A percentile compares a stretch with the other conserved stretches of the same genome.
Conservation (phyloP, 2,888 invertebrate species). For the Macroteleia sp. region DNA sequence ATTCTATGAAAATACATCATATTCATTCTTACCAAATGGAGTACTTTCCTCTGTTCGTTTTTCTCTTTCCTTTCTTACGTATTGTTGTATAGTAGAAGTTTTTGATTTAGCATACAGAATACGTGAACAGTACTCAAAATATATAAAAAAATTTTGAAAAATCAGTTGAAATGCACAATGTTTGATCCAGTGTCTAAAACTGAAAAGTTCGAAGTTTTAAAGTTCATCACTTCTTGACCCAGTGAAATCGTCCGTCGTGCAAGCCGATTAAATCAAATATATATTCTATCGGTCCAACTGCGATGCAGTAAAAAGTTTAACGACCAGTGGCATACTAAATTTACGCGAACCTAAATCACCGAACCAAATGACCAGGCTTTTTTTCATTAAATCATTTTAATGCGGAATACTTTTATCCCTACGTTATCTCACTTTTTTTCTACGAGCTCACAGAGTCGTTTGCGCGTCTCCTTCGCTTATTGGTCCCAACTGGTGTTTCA, state of each 20-base stretch:
- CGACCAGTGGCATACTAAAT: conserved; percentile 29
- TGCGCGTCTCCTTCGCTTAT: conserved; percentile 8
- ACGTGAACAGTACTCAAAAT: too few relatives aligned
- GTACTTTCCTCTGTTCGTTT: too few relatives aligned
- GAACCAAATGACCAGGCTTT: conserved; percentile 39
- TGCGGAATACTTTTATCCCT: conserved; percentile 13
- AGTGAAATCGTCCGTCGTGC: conserved; percentile 1
- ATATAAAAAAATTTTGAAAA: too few relatives aligned
- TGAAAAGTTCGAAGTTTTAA: too few relatives aligned
- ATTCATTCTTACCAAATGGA: too few relatives aligned
- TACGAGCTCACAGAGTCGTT: conserved; percentile 33
- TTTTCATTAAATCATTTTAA: conserved; percentile 49
- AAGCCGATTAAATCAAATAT: conserved; percentile 12
- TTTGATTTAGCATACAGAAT: too few relatives aligned
- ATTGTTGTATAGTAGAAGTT: too few relatives aligned
- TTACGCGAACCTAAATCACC: conserved; percentile 52
- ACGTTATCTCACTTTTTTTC: conserved; percentile 11
- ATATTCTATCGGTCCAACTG: conserved; percentile 2
- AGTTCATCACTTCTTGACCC: too few relatives aligned
- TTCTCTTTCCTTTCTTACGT: too few relatives aligned
- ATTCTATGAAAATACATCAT: too few relatives aligned
- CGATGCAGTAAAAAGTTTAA: conserved; percentile 27
- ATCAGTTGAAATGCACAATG: too few relatives aligned
- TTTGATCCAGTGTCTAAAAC: too few relatives aligned
- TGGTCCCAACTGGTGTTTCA: conserved; percentile 25